These are phyloP conservation scores for Craseonycteris thonglongyai DNA, from an alignment of 2,113 vertebrate genomes.

Conservation along the genomic window DNA sequence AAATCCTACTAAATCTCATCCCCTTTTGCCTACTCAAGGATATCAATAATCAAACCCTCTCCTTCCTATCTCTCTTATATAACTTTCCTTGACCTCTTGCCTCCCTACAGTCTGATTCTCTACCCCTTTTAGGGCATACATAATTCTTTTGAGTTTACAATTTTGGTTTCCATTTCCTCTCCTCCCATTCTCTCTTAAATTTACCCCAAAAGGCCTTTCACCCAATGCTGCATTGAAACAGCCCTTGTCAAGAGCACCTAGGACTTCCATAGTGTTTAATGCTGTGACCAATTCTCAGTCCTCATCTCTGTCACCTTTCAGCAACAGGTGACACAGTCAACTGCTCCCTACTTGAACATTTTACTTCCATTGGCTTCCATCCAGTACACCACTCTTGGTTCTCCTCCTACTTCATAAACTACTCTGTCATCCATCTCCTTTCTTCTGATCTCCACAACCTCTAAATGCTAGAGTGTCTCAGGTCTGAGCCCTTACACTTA, in stretches of 20 bases:
- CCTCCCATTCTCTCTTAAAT: not conserved
- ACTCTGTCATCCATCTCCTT: not conserved
- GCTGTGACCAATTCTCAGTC: constrained; percentile 3
- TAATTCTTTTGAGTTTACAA: constrained; percentile 4
- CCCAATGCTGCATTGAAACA: not conserved
- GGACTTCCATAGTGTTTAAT: not conserved
- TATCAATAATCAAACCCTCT: not conserved
- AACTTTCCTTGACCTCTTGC: not conserved
- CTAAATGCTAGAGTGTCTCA: not conserved
- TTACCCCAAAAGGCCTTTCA: not conserved
- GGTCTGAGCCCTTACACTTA: not conserved
- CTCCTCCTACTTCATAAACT: constrained; percentile 15
- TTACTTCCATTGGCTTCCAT: not conserved
- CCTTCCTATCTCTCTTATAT: not conserved
- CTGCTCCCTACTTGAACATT: not conserved
- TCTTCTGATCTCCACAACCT: not conserved
- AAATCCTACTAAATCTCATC: not conserved
- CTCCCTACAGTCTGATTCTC: not conserved
- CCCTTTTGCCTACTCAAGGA: not conserved
- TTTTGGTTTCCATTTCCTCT: not conserved
- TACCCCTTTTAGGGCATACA: not conserved
- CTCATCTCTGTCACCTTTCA: not conserved
- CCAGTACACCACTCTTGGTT: not conserved
- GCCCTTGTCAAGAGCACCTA: not conserved
- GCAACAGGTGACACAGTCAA: not conserved